Evolutionary conservation across 23 tunicate species (phyloP).

Genomic region (Halocynthia aurantium): DNA sequence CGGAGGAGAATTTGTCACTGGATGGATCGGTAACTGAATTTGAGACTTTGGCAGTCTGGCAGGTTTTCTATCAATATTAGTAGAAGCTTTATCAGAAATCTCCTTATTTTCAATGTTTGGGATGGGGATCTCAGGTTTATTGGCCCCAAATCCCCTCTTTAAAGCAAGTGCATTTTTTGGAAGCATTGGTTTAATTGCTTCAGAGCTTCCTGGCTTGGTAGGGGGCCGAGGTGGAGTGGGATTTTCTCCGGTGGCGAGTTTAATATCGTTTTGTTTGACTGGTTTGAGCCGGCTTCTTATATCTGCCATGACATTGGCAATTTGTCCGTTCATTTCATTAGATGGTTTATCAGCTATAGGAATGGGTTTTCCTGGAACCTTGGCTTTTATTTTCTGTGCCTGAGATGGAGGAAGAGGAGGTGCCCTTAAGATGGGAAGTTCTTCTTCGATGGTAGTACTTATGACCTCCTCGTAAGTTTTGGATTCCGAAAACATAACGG

Average conservation of each 20-base stretch:
- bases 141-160: too few relatives aligned
- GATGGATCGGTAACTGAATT: slow-evolving; percentile 1
- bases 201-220: background rate
- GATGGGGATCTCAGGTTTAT: background rate
- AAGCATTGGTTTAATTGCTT: background rate
- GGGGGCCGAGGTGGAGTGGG: slow-evolving; percentile 14
- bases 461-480: slow-evolving; percentile 16
- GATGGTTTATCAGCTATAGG: background rate
- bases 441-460: background rate
- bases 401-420: background rate
- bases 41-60: background rate
- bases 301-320: background rate
- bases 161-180: background rate
- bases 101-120: background rate
- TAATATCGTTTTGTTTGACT: background rate
- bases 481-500: background rate
- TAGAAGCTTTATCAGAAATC: background rate
- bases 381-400: background rate
- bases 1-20: background rate
- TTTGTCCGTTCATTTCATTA: background rate
- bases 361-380: background rate
- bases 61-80: too few relatives aligned
- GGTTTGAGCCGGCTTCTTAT: slow-evolving; percentile 8
- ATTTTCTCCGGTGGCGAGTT: background rate
- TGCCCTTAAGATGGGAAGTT: background rate